Evolutionary conservation across 2,797 vertebrate genomes (phyloP).

Genomic region (Catamblyrhynchus diadema): DNA sequence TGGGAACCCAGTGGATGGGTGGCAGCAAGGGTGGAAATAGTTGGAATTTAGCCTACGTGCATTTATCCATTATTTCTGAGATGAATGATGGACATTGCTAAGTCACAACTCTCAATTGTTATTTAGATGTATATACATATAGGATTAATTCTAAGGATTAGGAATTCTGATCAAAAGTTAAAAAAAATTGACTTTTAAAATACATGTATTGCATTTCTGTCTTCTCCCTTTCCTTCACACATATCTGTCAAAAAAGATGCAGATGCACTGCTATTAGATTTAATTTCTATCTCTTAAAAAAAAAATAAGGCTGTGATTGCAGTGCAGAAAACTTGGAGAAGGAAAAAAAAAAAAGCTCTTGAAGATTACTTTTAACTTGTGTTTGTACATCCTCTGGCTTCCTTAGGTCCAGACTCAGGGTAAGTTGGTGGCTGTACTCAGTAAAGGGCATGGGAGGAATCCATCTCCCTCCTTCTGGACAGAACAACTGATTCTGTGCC

Average conservation of each 20-base stretch:
- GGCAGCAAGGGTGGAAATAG: background rate
- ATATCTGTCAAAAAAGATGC: background rate
- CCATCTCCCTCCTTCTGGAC: background rate
- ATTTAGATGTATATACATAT: background rate
- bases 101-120: background rate
- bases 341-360: background rate
- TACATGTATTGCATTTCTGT: fast-evolving
- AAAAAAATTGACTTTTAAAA: background rate
- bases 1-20: background rate
- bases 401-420: background rate
- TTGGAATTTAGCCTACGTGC: background rate
- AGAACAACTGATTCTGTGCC: background rate
- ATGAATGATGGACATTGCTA: background rate
- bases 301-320: background rate
- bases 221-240: background rate
- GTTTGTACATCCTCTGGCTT: background rate
- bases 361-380: background rate
- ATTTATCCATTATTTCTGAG: background rate
- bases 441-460: background rate
- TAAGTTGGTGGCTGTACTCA: background rate
- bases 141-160: background rate
- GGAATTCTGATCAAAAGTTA: background rate
- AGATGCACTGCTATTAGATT: background rate
- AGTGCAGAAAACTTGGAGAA: background rate
- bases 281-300: background rate